Evolutionary conservation across 2,797 vertebrate species (phyloP).

Genomic region (Amniataba percoides): DNA sequence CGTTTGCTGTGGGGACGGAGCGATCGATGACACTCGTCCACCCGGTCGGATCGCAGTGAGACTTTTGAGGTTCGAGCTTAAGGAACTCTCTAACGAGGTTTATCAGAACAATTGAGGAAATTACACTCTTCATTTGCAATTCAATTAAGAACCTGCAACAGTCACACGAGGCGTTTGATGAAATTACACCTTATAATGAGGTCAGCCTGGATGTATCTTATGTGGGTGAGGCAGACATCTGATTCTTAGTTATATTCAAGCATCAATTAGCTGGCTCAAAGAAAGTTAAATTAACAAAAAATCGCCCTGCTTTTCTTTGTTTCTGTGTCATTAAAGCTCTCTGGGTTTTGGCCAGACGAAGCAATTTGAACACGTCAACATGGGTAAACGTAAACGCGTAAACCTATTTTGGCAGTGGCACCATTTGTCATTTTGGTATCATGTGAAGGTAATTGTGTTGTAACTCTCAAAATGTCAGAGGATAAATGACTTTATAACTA

Average conservation of each 20-base stretch:
- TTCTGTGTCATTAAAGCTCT: background rate
- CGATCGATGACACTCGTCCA: constrained; percentile 19
- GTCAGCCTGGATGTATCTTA: constrained; percentile 7
- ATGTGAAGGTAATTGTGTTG: background rate
- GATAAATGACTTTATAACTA: background rate
- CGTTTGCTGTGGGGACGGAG: constrained; percentile 26
- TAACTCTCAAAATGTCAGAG: constrained; percentile 18
- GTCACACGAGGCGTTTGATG: constrained; percentile 33
- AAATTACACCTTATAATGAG: constrained; percentile 36
- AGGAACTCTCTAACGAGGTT: constrained; percentile 18
- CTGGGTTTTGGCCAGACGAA: background rate
- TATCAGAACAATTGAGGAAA: constrained; percentile 45
- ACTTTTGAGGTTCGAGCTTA: background rate
- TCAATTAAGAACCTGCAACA: constrained; percentile 25
- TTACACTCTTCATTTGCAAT: constrained; percentile 38
- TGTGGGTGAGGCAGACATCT: background rate
- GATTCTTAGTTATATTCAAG: background rate
- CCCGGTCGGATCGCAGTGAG: constrained; percentile 1
- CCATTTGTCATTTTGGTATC: constrained; percentile 2
- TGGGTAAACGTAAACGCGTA: no score
- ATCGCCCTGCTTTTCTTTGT: background rate
- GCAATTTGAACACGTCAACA: no score
- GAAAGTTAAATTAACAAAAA: background rate
- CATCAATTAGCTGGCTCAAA: background rate
- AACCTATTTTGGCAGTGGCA: background rate